Evolutionary conservation across 2,797 vertebrate genomes (phyloP).

Genomic region (Prionace glauca): DNA sequence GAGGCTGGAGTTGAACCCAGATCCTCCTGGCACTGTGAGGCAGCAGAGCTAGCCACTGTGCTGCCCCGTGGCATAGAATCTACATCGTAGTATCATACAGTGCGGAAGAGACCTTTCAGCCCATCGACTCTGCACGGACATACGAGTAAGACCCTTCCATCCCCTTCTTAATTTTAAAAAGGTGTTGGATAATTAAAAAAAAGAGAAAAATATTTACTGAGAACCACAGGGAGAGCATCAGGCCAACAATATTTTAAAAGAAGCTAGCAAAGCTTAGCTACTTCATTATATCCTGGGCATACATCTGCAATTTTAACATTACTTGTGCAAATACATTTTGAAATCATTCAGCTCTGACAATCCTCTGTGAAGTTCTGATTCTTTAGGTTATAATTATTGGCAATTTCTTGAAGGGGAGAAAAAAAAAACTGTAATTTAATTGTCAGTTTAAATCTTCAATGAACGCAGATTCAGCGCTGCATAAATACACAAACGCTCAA

Average conservation of each 20-base stretch:
- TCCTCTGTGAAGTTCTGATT: conserved; percentile 13
- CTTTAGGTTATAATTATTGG: conserved; percentile 26
- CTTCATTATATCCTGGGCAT: not conserved
- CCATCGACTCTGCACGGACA: no score
- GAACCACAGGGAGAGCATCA: not conserved
- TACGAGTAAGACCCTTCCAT: no score
- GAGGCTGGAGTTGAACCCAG: no score
- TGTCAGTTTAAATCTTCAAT: conserved; percentile 14
- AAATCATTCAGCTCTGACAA: conserved; percentile 23
- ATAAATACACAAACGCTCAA: not conserved
- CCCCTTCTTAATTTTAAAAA: not conserved
- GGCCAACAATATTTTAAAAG: not conserved
- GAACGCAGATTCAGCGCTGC: not conserved
- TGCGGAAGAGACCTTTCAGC: no score
- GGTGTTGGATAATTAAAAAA: not conserved
- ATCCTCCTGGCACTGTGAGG: no score
- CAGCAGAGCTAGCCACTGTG: no score
- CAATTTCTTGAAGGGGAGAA: not conserved
- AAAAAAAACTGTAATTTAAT: conserved; percentile 26
- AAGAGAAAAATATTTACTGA: not conserved
- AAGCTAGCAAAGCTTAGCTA: not conserved
- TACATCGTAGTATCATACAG: no score
- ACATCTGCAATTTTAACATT: conserved; percentile 1
- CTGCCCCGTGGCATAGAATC: no score
- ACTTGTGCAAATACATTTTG: not conserved